These are phyloP conservation scores for Caenorhabditis sp. DNA, from an alignment of 2,888 invertebrate genomes.

Conservation along the genomic window DNA sequence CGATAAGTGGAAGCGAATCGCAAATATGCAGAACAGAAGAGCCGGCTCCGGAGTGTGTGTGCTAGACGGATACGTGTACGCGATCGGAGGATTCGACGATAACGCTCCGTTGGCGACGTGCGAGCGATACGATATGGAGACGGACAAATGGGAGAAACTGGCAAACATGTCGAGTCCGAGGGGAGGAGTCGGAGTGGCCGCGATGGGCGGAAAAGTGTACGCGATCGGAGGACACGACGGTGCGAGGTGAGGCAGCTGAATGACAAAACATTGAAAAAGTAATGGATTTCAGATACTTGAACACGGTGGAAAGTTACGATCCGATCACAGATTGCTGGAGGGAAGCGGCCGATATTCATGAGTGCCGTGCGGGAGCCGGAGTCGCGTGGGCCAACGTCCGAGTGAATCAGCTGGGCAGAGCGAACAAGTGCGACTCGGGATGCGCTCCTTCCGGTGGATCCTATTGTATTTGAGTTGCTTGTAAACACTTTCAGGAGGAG, in stretches of 20 bases:
- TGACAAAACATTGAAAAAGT: not conserved
- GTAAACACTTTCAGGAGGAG: not conserved
- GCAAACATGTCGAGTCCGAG: slow-evolving; percentile 73
- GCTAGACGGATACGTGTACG: slow-evolving; percentile 81
- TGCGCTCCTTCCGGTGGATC: slow-evolving; percentile 53
- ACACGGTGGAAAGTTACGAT: slow-evolving; percentile 77
- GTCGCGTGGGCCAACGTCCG: slow-evolving; percentile 72
- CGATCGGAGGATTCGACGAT: slow-evolving; percentile 81
- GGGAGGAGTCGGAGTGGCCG: slow-evolving; percentile 79
- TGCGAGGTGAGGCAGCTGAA: slow-evolving; percentile 7
- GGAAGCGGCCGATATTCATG: slow-evolving; percentile 78
- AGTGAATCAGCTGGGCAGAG: slow-evolving; percentile 33
- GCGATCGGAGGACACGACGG: slow-evolving; percentile 80
- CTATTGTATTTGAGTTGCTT: slow-evolving; percentile 34
- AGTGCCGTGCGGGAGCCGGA: slow-evolving; percentile 79
- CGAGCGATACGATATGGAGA: slow-evolving; percentile 80
- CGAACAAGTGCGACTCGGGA: slow-evolving; percentile 45
- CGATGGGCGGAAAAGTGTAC: slow-evolving; percentile 79
- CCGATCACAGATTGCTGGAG: slow-evolving; percentile 79
- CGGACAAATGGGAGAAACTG: slow-evolving; percentile 78
- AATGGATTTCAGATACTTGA: slow-evolving; percentile 61
- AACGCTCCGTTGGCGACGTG: slow-evolving; percentile 80
- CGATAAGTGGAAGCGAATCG: slow-evolving; percentile 81
- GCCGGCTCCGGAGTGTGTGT: slow-evolving; percentile 82
- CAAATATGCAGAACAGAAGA: slow-evolving; percentile 80